Evolutionary conservation across 2,888 invertebrate species (phyloP).

Genomic region (Eristalinus aeneus): DNA sequence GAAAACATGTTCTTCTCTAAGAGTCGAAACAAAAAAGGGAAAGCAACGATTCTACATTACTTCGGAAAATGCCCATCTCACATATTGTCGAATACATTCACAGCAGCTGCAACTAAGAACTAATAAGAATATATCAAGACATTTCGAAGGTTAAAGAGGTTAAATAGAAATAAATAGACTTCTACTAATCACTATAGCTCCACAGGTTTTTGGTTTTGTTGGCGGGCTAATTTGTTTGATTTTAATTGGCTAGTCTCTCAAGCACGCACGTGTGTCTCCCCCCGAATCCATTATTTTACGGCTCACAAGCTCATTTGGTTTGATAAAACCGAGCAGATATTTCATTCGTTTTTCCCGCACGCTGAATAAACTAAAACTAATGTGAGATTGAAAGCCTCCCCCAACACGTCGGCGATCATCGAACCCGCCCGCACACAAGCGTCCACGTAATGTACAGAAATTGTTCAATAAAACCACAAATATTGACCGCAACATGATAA

Average conservation of each 20-base stretch:
- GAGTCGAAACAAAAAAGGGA: no score
- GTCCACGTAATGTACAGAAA: conserved; percentile 16
- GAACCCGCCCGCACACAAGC: background rate
- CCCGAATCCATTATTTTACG: background rate
- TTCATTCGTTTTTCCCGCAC: background rate
- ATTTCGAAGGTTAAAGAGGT: no score
- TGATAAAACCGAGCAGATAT: background rate
- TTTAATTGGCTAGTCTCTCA: background rate
- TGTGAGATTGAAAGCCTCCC: background rate
- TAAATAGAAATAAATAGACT: background rate
- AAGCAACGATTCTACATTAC: no score
- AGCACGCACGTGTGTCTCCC: background rate
- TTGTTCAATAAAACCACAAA: conserved; percentile 54
- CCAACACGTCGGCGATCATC: background rate
- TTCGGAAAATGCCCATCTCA: no score
- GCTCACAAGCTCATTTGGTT: background rate
- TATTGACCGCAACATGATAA: conserved; percentile 45
- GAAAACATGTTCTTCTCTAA: no score
- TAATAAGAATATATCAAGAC: no score
- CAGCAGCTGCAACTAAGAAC: no score
- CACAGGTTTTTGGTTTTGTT: background rate
- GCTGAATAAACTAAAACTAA: background rate
- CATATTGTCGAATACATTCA: no score
- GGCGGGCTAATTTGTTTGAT: background rate
- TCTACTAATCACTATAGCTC: background rate